Percentiles rank a stretch among this genome's conserved stretches.
phyloP scores from a whole-genome alignment of 2,797 vertebrate species.

The Spinibarbus caldwelli region DNA sequence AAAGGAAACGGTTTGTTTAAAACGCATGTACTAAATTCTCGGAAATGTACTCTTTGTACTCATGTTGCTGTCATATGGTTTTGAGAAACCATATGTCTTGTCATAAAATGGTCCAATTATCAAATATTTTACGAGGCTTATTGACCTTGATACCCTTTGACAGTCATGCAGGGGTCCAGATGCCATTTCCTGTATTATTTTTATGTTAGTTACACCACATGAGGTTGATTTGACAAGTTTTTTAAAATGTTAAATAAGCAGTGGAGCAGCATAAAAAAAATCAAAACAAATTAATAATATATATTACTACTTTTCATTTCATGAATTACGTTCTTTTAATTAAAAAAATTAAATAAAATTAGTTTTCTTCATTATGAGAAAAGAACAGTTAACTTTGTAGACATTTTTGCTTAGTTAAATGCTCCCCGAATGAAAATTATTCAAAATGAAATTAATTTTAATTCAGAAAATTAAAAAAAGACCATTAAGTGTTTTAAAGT shows the following conservation, averaged over 20 bases:
- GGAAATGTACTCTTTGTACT: background rate
- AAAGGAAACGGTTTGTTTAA: background rate
- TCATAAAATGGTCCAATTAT: background rate
- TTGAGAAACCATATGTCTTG: background rate
- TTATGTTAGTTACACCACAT: background rate
- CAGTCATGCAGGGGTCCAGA: background rate
- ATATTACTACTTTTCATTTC: background rate
- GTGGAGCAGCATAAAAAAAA: background rate
- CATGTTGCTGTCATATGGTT: conserved; percentile 5
- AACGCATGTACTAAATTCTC: background rate
- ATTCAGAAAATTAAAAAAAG: background rate
- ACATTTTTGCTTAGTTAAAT: background rate
- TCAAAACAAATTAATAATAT: too few species aligned
- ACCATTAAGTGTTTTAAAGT: background rate
- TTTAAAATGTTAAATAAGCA: too few species aligned
- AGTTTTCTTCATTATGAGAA: background rate
- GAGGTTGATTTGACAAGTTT: background rate
- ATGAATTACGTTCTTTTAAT: too few species aligned
- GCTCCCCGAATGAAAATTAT: background rate
- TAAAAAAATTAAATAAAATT: too few species aligned
- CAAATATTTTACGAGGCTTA: background rate
- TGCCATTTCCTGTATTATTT: background rate
- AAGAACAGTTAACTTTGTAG: background rate
- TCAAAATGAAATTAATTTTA: background rate
- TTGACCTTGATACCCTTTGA: background rate